Evolutionary conservation across 1,140 invertebrate genomes (phyloP).

Genomic region (Samia ricini): DNA sequence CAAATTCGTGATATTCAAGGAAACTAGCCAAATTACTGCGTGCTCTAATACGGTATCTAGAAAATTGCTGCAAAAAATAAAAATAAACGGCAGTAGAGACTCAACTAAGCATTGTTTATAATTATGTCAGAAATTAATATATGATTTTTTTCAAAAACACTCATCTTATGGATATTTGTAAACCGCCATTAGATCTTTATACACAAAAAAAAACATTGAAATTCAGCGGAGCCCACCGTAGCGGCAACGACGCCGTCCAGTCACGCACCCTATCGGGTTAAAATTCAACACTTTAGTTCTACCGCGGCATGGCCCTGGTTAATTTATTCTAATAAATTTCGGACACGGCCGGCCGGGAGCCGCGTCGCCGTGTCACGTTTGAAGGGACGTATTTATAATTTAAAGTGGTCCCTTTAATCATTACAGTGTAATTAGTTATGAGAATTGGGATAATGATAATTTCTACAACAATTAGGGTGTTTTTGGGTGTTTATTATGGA

Average conservation of each 20-base stretch:
- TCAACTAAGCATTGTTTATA: no score
- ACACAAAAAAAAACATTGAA: constrained; percentile 27
- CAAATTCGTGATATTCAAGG: no score
- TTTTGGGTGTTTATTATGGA: no score
- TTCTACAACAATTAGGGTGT: neutral
- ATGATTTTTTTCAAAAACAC: no score
- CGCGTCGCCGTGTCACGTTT: constrained; percentile 42
- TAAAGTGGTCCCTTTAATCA: constrained; percentile 18
- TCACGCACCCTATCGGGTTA: constrained; percentile 56
- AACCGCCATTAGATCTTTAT: no score
- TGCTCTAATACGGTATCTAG: no score
- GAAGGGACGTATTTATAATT: constrained; percentile 20
- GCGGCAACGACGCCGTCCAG: constrained; percentile 26
- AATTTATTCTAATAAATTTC: constrained; percentile 66
- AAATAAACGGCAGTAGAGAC: no score
- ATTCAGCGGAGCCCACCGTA: constrained; percentile 30
- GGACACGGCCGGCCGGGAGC: constrained; percentile 47
- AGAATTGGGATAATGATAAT: neutral
- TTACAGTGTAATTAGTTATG: constrained; percentile 8
- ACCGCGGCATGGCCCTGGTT: constrained; percentile 22
- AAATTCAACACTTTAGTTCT: constrained; percentile 62
- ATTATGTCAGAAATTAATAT: no score
- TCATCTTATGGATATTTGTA: no score
- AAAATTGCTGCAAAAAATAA: no score
- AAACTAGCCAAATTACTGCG: no score